phyloP scores from a whole-genome alignment of 2,888 invertebrate species.

The Cephus rjabovi region DNA sequence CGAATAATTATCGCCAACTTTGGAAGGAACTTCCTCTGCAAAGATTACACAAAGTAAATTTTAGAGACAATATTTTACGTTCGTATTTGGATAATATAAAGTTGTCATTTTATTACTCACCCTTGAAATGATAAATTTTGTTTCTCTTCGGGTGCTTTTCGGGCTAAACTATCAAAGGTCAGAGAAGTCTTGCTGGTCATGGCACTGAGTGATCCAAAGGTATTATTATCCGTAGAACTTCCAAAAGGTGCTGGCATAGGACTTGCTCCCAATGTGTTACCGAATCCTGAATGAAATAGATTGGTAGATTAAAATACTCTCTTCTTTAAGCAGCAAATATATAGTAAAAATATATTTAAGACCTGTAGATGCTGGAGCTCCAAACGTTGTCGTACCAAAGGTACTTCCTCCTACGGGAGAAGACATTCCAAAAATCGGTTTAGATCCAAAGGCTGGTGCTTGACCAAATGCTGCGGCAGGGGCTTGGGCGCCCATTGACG shows the following conservation, averaged over 20 bases:
- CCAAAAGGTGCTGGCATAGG: constrained; percentile 57
- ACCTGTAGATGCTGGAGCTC: constrained; percentile 38
- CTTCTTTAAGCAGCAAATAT: background rate
- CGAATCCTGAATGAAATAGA: constrained; percentile 45
- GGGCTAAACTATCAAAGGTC: constrained; percentile 54
- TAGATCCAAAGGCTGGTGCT: constrained; percentile 45
- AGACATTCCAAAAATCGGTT: constrained; percentile 52
- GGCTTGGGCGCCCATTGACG: background rate
- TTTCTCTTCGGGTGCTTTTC: constrained; percentile 50
- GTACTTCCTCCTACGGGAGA: constrained; percentile 25
- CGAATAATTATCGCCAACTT: constrained; percentile 54
- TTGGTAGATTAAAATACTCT: constrained; percentile 13
- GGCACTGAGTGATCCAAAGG: constrained; percentile 52
- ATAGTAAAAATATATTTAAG: background rate
- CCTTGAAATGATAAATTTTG: constrained; percentile 55
- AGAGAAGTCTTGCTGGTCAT: constrained; percentile 31
- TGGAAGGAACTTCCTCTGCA: constrained; percentile 61
- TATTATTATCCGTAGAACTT: constrained; percentile 44
- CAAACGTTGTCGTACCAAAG: constrained; percentile 32
- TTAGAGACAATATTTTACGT: constrained; percentile 1
- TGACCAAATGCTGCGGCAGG: constrained; percentile 23
- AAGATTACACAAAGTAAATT: background rate
- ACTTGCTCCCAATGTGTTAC: constrained; percentile 31
- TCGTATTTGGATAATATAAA: constrained; percentile 9
- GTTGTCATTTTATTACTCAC: constrained; percentile 33